Evolutionary conservation across 2,113 vertebrate species (phyloP).

Genomic region (Scomber scombrus): DNA sequence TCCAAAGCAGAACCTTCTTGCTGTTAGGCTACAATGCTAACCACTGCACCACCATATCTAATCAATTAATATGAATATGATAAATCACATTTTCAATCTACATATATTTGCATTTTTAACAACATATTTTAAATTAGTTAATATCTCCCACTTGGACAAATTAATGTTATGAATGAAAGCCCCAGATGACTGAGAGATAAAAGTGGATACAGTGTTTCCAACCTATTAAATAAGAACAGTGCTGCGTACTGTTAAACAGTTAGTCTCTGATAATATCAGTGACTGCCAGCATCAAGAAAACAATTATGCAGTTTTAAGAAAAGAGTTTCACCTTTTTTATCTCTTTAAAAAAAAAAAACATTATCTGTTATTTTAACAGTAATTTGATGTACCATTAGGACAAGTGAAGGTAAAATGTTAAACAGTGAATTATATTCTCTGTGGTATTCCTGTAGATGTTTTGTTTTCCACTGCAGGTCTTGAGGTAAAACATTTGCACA

Average conservation of each 20-base stretch:
- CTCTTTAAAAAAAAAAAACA: no score
- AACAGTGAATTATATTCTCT: neutral
- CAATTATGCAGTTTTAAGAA: no score
- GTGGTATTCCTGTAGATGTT: neutral
- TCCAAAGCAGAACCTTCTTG: no score
- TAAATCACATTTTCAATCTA: neutral
- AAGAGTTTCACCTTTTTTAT: no score
- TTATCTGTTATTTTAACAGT: neutral
- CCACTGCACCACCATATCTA: neutral
- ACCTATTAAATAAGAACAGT: no score
- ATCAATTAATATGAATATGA: neutral
- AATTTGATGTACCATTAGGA: neutral
- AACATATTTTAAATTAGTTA: neutral
- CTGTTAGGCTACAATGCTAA: no score
- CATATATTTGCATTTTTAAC: neutral
- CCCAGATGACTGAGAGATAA: no score
- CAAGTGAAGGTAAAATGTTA: neutral
- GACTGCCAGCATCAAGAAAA: no score
- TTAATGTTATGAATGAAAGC: no score
- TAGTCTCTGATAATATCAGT: no score
- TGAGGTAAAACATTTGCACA: slow-evolving; percentile 23
- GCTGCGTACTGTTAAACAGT: no score
- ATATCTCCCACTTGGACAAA: neutral
- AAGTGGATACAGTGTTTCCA: no score
- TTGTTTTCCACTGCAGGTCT: neutral